Base-by-base conservation (phyloP, 2,888 invertebrate genomes). In the Drosophila pegasa region DNA sequence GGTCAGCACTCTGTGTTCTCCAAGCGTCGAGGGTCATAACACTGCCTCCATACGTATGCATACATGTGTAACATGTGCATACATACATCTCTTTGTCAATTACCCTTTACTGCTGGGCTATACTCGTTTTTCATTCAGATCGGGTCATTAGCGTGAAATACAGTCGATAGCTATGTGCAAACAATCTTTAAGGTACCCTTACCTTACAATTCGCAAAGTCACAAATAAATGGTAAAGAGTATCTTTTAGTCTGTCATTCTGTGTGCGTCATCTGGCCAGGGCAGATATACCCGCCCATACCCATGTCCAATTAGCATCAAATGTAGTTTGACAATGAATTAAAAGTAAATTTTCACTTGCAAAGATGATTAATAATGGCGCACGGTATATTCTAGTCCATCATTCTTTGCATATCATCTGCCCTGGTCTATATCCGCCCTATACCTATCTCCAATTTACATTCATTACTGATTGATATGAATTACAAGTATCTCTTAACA, bases 1-100 rank as follows among this genome's bases (percentile, higher is more conserved):
- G 87, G 63, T 67, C 87, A 70, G 59, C 61, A 74, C 61, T 73
- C 78, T 14, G 33, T 47, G 41, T 37, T 50, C 41, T 12, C 25
- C 16, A 67, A 22, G 33, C 67, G 41, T 29, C 40, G 50, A 35
- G 45, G 59, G 6, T 43, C 50, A 59, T 35, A 54, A 16, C 60
- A 45, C 38, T 25, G 38, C 61, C 65, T 48, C n/a, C 18, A 14
- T 0, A 2, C 3, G 31, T 25, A 40, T 18, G 31, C 47, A 31
- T 31, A 25, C 16, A 16, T 35, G 7, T 18, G 18, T 22, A 45
- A 16, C 22, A 29, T 12, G 3, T 4, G n/a, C n/a, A n/a, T 16
- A 18, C 54, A n/a, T 31, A n/a, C 18, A 48, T 25, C 25, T 31
- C 38, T 18, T 43, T 60, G 58, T 45, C 77, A 54, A 59, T 73